Evolutionary conservation across 2,797 vertebrate species (phyloP).

Genomic region (Onychomys leucogaster): DNA sequence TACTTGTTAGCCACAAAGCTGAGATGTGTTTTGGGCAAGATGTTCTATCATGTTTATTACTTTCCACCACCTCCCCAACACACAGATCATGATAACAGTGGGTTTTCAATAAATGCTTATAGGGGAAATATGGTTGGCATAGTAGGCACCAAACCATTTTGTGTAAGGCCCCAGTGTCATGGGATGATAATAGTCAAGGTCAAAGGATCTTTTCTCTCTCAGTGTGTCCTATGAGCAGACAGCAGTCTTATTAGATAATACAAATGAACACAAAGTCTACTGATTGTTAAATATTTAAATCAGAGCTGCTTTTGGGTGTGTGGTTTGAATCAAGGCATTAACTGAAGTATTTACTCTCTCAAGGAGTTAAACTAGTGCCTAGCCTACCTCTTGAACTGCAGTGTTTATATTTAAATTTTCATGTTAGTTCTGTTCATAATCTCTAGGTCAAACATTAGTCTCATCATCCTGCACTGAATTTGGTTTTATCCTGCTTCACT

Average conservation of each 20-base stretch:
- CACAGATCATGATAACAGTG: neutral
- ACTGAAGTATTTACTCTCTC: slow-evolving; percentile 53
- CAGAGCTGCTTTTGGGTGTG: neutral
- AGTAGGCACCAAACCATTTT: neutral
- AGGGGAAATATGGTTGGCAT: neutral
- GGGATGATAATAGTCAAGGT: slow-evolving; percentile 6
- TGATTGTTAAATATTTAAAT: slow-evolving; percentile 69
- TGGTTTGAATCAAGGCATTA: slow-evolving; percentile 47
- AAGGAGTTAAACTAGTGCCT: slow-evolving; percentile 31
- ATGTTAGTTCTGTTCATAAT: slow-evolving; percentile 81
- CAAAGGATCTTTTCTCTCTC: neutral
- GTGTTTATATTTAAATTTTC: slow-evolving; percentile 81
- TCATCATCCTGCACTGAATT: slow-evolving; percentile 76
- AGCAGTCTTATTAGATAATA: slow-evolving; percentile 6
- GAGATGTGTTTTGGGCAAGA: neutral
- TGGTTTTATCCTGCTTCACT: slow-evolving; percentile 66
- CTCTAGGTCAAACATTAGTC: slow-evolving; percentile 84
- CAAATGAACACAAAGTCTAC: slow-evolving; percentile 42
- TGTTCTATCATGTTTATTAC: neutral
- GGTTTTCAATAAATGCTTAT: slow-evolving; percentile 17
- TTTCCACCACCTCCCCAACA: neutral
- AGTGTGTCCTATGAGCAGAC: neutral
- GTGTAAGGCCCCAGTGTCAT: neutral
- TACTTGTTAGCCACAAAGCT: neutral
- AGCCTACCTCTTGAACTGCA: slow-evolving; percentile 3